Percentiles rank a stretch among this genome's conserved stretches.
Conservation (phyloP, 1,140 invertebrate genomes). For the Pomacea maculata region DNA sequence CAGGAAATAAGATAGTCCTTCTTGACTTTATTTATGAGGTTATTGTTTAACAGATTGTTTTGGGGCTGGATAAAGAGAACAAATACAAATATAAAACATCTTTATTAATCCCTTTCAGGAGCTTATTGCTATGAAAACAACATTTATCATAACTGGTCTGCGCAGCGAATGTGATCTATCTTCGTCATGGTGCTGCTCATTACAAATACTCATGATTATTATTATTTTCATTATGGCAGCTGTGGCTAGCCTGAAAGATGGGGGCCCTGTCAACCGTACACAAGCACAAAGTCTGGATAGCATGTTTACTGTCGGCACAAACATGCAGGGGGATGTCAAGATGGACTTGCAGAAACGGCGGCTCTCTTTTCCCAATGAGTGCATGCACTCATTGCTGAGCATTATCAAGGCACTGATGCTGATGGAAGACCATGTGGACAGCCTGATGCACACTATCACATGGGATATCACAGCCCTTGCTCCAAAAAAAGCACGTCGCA, state of each 20-base stretch:
- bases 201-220: too few species aligned
- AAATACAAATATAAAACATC: too few species aligned
- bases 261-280: background rate
- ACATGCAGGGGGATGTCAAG: background rate
- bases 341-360: slow-evolving; percentile 10
- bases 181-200: too few species aligned
- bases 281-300: slow-evolving; percentile 49
- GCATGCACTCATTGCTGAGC: slow-evolving; percentile 49
- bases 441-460: slow-evolving; percentile 42
- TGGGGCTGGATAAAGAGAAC: too few species aligned
- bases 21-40: too few species aligned
- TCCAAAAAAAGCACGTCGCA: slow-evolving; percentile 47
- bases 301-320: slow-evolving; percentile 28
- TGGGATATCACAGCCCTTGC: slow-evolving; percentile 55
- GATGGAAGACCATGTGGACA: slow-evolving; percentile 56
- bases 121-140: too few species aligned
- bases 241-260: background rate
- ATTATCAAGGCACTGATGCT: slow-evolving; percentile 49
- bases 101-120: too few species aligned
- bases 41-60: too few species aligned
- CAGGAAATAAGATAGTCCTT: too few species aligned
- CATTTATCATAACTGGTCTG: too few species aligned
- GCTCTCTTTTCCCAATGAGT: slow-evolving; percentile 26
- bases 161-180: too few species aligned
- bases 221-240: background rate